A percentile compares a stretch with the other conserved stretches of the same genome.
Conservation (phyloP, 2,797 vertebrate species). For the Apodemus agrarius region DNA sequence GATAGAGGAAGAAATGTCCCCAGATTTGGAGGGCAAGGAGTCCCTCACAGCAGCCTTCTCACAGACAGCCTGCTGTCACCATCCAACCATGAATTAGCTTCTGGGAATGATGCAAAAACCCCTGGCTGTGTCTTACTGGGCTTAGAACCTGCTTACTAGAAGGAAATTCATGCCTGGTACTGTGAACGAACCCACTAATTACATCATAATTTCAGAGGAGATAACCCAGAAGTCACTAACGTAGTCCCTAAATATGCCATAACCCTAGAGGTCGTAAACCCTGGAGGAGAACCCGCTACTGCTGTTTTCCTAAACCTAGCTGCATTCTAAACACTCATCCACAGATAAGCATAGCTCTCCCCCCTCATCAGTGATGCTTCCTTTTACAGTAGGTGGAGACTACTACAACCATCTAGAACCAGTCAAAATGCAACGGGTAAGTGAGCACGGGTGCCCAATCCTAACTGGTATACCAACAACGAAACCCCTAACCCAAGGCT, state of each 20-base stretch:
- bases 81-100: background rate
- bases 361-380: background rate
- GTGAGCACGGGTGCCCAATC: no score
- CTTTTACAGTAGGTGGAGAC: background rate
- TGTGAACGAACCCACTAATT: background rate
- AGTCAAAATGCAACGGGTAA: background rate
- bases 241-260: background rate
- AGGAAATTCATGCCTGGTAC: background rate
- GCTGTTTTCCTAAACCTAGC: background rate
- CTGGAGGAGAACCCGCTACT: background rate
- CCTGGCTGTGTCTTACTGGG: background rate
- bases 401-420: background rate
- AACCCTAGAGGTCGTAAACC: background rate
- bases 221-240: background rate
- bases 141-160: background rate
- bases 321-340: no score
- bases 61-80: background rate
- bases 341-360: background rate
- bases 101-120: background rate
- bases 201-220: background rate
- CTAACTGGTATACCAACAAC: no score
- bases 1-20: background rate
- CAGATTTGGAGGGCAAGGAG: background rate
- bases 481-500: no score
- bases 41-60: no score